These are phyloP conservation scores for Stichodactyla mertensii DNA, from an alignment of 64 coral and sea anemone genomes.

Conservation along the genomic window DNA sequence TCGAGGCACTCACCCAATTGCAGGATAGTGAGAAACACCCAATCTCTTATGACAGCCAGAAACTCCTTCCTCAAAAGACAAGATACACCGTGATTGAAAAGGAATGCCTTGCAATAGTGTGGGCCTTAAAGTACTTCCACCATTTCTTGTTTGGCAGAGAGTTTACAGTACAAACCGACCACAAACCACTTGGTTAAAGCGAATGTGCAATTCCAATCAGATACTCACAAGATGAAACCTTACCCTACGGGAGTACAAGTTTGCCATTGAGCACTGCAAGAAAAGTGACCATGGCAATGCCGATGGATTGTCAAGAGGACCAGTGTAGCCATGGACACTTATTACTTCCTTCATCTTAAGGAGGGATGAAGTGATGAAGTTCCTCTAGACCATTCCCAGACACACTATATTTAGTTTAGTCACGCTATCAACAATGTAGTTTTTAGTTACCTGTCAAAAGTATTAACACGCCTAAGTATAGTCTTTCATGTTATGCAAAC, in stretches of 20 bases:
- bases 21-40: constrained; percentile 16
- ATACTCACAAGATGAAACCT: constrained; percentile 14
- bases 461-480: no score
- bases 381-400: background rate
- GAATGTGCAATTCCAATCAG: background rate
- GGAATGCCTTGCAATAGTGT: constrained; percentile 17
- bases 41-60: constrained; percentile 22
- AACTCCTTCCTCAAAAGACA: no score
- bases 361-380: background rate
- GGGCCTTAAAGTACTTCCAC: background rate
- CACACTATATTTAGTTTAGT: no score
- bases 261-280: background rate
- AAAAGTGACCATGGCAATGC: background rate
- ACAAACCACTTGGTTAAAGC: constrained; percentile 14
- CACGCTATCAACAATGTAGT: no score
- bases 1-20: constrained; percentile 8
- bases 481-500: no score
- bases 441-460: no score
- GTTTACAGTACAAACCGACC: constrained; percentile 18
- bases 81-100: constrained; percentile 32
- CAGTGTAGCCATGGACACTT: background rate
- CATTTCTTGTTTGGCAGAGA: background rate
- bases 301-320: background rate
- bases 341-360: background rate
- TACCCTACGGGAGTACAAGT: constrained; percentile 9